Evolutionary conservation across 2,797 vertebrate species (phyloP), one percentile per base, ranked within the genome.

Genomic region (Etheostoma nigrum): DNA sequence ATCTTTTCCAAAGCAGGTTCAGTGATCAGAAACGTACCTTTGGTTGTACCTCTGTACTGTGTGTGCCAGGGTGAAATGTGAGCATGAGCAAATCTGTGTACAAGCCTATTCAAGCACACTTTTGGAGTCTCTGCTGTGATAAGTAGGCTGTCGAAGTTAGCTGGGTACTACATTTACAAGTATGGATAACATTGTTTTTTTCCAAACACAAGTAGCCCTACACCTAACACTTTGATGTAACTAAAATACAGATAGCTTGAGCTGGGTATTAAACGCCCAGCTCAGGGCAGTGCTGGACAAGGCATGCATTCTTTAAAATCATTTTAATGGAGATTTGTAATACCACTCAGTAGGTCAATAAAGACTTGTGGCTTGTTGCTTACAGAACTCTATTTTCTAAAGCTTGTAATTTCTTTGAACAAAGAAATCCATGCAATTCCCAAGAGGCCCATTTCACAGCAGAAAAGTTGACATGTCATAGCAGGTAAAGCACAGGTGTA

Each of bases 61-160:
- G 76, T 82, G 79, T 68, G 73, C 73, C 79, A 73, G 72, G 49
- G 36, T 88, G 85, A 86, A 85, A 87, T 51, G 77, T 84, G 88
- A 89, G 84, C 69, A 61, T 44, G 30, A 58, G 70, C 69, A 74
- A 71, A 74, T 86, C 75, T 79, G 67, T 69, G 78, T 76, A 80
- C 72, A 76, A 48, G 72, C 71, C 76, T 42, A 64, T 72, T 84
- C 73, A 67, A 66, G 33, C 64, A 11, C 48, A 30, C 45, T 67
- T 60, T 76, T 72, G 64, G 44, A 61, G 49, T 65, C 74, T 61
- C 36, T 30, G 48, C 76, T 42, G 42, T 53, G 23, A 21, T n/a
- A 60, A 67, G 71, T 27, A 74, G 60, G 59, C 55, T 73, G 48
- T 45, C 65, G 33, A 6, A 60, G 52, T 14, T 42, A 69, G 59